phyloP scores from a whole-genome alignment of 2,113 vertebrate genomes.

The Collichthys lucidus region DNA sequence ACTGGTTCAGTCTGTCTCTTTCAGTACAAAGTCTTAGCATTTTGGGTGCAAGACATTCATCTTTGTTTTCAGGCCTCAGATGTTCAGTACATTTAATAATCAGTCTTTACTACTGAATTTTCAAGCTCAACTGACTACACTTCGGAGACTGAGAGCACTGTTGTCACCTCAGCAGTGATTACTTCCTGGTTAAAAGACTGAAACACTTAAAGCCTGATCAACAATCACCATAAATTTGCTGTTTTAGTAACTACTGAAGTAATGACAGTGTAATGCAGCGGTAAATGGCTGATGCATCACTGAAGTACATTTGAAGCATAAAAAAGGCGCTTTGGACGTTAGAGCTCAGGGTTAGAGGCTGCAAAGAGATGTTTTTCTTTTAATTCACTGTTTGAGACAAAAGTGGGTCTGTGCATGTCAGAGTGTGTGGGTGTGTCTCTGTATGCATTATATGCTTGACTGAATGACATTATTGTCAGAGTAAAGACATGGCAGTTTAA shows the following conservation, averaged over 20 bases:
- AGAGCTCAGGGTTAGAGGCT: too few relatives aligned
- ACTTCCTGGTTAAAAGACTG: background rate
- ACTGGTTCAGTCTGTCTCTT: background rate
- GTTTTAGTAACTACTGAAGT: too few relatives aligned
- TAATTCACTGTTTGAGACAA: slow-evolving; percentile 1
- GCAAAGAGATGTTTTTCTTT: background rate
- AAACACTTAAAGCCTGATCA: background rate
- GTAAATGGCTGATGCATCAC: too few relatives aligned
- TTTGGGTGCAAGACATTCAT: background rate
- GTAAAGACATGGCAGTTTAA: background rate
- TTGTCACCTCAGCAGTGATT: background rate
- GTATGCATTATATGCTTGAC: slow-evolving; percentile 15
- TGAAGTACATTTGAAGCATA: too few relatives aligned
- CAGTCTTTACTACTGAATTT: background rate
- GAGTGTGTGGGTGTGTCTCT: slow-evolving; percentile 20
- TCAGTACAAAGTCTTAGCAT: background rate
- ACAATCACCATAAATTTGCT: background rate
- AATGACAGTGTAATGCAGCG: too few relatives aligned
- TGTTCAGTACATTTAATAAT: background rate
- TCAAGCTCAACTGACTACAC: background rate
- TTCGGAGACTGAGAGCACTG: background rate
- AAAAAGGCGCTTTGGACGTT: too few relatives aligned
- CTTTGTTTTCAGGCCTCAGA: background rate
- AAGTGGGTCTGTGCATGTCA: background rate
- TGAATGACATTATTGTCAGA: slow-evolving; percentile 57